These are phyloP conservation scores for Stratiomys singularior DNA, from an alignment of 2,888 invertebrate genomes.

Conservation along the genomic window DNA sequence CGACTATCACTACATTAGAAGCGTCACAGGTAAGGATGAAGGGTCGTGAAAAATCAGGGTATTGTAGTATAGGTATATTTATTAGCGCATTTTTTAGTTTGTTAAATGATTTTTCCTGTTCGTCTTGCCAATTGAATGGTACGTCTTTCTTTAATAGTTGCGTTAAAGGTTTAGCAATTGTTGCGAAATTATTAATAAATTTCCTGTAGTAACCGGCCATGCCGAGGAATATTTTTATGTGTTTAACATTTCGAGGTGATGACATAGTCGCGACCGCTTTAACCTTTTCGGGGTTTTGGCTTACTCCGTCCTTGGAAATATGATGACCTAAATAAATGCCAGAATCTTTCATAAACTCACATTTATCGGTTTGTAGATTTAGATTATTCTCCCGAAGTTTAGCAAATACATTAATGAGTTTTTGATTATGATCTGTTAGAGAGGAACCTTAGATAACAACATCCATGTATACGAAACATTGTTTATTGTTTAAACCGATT, in stretches of 20 bases:
- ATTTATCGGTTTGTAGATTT: conserved; percentile 53
- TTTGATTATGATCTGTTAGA: conserved; percentile 55
- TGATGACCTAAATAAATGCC: conserved; percentile 54
- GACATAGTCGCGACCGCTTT: too few relatives aligned
- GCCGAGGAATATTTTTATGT: conserved; percentile 57
- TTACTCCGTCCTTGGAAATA: conserved; percentile 55
- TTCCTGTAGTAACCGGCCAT: conserved; percentile 59
- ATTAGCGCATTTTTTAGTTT: too few relatives aligned
- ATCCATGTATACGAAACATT: conserved; percentile 59
- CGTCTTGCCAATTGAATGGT: too few relatives aligned
- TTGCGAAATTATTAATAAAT: conserved; percentile 57
- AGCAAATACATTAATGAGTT: conserved; percentile 54
- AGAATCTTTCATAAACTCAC: conserved; percentile 51
- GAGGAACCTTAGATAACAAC: conserved; percentile 56
- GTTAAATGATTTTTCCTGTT: too few relatives aligned
- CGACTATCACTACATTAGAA: too few relatives aligned
- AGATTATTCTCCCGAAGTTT: conserved; percentile 52
- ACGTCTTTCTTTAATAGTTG: conserved; percentile 22
- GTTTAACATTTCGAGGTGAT: too few relatives aligned
- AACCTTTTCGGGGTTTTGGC: too few relatives aligned
- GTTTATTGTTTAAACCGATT: conserved; percentile 53
- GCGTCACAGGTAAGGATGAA: too few relatives aligned
- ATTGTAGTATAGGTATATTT: too few relatives aligned
- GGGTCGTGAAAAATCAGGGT: too few relatives aligned
- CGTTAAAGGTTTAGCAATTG: conserved; percentile 33